Percentiles rank a stretch among this genome's conserved stretches.
Evolutionary conservation across 2,888 invertebrate genomes (phyloP).

Genomic region (Caenorhabditis japonica): DNA sequence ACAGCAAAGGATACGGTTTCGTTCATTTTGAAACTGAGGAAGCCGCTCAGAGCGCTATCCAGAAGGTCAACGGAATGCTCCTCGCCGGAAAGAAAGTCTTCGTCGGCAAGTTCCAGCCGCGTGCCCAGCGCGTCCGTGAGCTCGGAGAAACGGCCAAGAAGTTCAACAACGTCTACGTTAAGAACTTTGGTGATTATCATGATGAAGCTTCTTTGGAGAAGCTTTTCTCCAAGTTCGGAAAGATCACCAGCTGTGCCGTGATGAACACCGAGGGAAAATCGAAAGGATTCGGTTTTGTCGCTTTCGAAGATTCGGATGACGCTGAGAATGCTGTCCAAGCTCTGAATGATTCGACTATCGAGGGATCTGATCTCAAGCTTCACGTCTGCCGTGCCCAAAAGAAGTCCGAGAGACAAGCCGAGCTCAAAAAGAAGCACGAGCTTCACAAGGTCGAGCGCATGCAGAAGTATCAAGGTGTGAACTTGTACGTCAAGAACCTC

Average conservation of each 20-base stretch:
- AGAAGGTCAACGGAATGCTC: constrained; percentile 98
- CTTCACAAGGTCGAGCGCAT: constrained; percentile 83
- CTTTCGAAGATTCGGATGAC: constrained; percentile 94
- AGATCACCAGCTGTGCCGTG: constrained; percentile 68
- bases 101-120: constrained; percentile 97
- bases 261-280: constrained; percentile 72
- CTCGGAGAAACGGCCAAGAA: constrained; percentile 90
- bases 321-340: constrained; percentile 83
- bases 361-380: constrained; percentile 78
- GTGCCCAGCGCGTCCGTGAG: constrained; percentile 97
- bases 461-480: constrained; percentile 85
- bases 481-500: constrained; percentile 98
- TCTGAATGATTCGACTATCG: constrained; percentile 46
- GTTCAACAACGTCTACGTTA: constrained; percentile 98
- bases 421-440: constrained; percentile 95
- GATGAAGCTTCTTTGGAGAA: constrained; percentile 94
- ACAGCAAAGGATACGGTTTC: constrained; percentile 80
- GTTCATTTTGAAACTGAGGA: constrained; percentile 77
- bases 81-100: constrained; percentile 96
- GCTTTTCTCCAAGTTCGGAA: constrained; percentile 84
- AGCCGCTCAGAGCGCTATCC: constrained; percentile 87
- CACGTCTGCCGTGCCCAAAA: constrained; percentile 99
- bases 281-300: constrained; percentile 99
- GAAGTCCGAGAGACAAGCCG: constrained; percentile 96
- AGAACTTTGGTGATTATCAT: constrained; percentile 96